These are phyloP conservation scores for Lichenostomus cassidix DNA, from an alignment of 2,113 vertebrate species.

Conservation along the genomic window DNA sequence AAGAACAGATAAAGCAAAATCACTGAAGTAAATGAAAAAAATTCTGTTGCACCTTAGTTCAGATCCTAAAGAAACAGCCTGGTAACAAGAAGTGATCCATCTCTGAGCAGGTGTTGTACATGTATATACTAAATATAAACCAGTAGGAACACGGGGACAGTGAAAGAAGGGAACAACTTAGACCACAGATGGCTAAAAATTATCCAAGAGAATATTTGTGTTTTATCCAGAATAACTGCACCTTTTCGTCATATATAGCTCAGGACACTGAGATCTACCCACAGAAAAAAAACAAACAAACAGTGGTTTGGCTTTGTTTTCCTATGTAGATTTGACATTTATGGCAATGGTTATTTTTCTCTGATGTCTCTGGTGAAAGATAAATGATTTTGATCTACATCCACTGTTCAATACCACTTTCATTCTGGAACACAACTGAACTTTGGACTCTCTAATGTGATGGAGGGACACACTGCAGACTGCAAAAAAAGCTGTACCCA, in stretches of 20 bases:
- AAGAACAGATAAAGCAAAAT: neutral
- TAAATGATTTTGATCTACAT: neutral
- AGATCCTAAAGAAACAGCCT: neutral
- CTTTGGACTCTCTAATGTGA: neutral
- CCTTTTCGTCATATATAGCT: neutral
- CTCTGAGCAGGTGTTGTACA: neutral
- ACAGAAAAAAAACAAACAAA: neutral
- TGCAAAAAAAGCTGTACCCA: neutral
- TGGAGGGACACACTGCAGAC: neutral
- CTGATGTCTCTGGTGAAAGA: neutral
- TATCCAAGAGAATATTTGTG: neutral
- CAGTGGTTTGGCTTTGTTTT: neutral
- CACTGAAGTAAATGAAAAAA: neutral
- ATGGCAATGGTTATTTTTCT: neutral
- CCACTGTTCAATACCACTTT: neutral
- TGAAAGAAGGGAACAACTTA: neutral
- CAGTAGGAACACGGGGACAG: fast-evolving
- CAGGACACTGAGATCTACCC: neutral
- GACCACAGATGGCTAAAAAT: neutral
- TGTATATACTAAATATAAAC: neutral
- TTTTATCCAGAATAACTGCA: neutral
- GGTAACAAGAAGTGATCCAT: neutral
- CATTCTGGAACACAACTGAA: neutral
- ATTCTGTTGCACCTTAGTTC: neutral
- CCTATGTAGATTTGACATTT: neutral